These are phyloP conservation scores for Melanchra persicariae DNA, from an alignment of 2,888 invertebrate genomes.

Conservation along the genomic window DNA sequence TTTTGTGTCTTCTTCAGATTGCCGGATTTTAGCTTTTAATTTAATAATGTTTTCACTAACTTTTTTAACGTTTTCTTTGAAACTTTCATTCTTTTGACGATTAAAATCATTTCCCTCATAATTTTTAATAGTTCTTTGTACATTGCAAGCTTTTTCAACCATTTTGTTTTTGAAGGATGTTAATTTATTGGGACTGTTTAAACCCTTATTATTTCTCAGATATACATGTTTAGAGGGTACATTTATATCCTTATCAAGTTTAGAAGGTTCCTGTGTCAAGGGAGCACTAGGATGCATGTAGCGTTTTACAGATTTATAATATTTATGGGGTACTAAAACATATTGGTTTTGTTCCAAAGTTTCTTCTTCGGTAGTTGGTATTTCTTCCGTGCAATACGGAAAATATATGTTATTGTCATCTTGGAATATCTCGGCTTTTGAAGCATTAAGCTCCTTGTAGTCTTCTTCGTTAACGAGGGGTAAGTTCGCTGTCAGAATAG, in stretches of 20 bases:
- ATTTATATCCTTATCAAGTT: slow-evolving; percentile 25
- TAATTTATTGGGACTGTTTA: slow-evolving; percentile 1
- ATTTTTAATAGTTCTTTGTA: slow-evolving; percentile 34
- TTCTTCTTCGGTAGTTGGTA: slow-evolving; percentile 6
- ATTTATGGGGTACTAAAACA: slow-evolving; percentile 13
- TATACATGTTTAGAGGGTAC: slow-evolving; percentile 1
- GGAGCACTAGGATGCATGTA: not conserved
- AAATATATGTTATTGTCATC: slow-evolving; percentile 7
- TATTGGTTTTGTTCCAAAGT: slow-evolving; percentile 13
- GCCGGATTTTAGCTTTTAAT: slow-evolving; percentile 64
- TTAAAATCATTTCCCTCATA: not conserved
- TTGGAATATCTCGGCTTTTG: not conserved
- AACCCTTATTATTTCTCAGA: not conserved
- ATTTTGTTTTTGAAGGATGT: slow-evolving; percentile 2
- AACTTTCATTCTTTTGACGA: slow-evolving; percentile 36
- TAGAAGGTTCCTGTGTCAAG: not conserved
- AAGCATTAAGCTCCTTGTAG: not conserved
- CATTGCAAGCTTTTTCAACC: not conserved
- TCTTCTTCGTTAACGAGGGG: slow-evolving; percentile 48
- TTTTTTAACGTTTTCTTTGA: slow-evolving; percentile 63
- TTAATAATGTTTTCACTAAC: slow-evolving; percentile 63
- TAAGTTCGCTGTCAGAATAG: slow-evolving; percentile 26
- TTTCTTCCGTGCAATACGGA: slow-evolving; percentile 15
- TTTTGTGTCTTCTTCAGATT: slow-evolving; percentile 56
- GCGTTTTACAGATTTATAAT: not conserved